Percentiles rank a stretch among this genome's conserved stretches.
These are phyloP conservation scores for Euwallacea fornicatus DNA, from an alignment of 1,140 invertebrate genomes.

Conservation along the genomic window DNA sequence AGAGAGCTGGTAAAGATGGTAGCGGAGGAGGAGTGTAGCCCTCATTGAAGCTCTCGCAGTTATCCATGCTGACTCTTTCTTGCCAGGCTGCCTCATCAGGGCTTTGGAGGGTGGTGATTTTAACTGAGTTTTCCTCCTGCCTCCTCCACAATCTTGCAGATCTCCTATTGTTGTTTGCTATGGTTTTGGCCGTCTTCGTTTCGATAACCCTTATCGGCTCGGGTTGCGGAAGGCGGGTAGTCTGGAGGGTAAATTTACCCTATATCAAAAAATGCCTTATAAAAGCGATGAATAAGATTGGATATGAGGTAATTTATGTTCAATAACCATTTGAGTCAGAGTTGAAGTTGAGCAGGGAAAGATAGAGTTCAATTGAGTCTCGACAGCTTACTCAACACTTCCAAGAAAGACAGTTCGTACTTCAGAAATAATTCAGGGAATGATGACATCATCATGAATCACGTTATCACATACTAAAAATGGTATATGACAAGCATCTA, in stretches of 20 bases:
- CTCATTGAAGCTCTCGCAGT: constrained; percentile 55
- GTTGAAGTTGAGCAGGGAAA: too few relatives aligned
- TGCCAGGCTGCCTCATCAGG: not conserved
- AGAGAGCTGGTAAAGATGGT: constrained; percentile 56
- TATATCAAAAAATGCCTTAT: not conserved
- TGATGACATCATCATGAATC: too few relatives aligned
- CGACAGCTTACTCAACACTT: too few relatives aligned
- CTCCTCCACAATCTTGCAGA: constrained; percentile 49
- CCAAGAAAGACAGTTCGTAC: too few relatives aligned
- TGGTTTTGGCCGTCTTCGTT: constrained; percentile 72
- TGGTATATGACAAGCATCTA: too few relatives aligned
- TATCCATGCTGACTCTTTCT: constrained; percentile 52
- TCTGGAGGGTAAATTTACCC: constrained; percentile 70
- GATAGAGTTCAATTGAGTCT: too few relatives aligned
- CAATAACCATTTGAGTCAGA: too few relatives aligned
- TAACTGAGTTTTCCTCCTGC: constrained; percentile 48
- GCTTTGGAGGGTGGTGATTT: not conserved
- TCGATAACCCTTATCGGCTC: constrained; percentile 69
- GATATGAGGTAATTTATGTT: not conserved
- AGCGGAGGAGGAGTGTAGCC: constrained; percentile 56
- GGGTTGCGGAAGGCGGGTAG: constrained; percentile 70
- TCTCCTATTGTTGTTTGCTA: constrained; percentile 62
- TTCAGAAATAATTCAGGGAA: too few relatives aligned
- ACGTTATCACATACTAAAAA: too few relatives aligned
- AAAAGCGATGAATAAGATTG: not conserved